Conservation (phyloP, 1,140 invertebrate genomes). For the Drosophila repletoides region DNA sequence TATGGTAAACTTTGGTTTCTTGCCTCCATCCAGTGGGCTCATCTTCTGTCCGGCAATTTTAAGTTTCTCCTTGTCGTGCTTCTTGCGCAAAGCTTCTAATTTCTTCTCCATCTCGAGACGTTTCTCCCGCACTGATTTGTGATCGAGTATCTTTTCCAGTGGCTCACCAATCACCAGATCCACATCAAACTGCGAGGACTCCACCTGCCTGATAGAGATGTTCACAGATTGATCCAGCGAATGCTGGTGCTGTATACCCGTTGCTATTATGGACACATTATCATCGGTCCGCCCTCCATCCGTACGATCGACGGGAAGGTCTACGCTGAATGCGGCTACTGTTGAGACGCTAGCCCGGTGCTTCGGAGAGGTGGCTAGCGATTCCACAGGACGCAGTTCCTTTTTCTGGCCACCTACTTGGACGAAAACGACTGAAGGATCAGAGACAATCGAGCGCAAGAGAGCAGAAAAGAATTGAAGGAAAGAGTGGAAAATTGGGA, state of each 20-base stretch:
- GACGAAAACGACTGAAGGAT: conserved; percentile 81
- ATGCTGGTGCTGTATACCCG: conserved; percentile 75
- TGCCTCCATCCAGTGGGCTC: conserved; percentile 84
- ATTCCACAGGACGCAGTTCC: conserved; percentile 73
- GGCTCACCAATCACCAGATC: conserved; percentile 89
- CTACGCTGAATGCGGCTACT: conserved; percentile 69
- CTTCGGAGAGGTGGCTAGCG: conserved; percentile 81
- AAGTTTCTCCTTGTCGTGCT: conserved; percentile 91
- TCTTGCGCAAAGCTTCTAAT: conserved; percentile 91
- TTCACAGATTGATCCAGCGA: conserved; percentile 70
- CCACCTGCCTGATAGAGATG: conserved; percentile 73
- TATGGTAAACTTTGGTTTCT: conserved; percentile 88
- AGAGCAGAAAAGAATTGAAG: background rate
- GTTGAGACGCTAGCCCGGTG: conserved; percentile 81
- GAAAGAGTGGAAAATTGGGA: background rate
- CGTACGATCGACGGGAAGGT: conserved; percentile 52
- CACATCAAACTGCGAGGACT: conserved; percentile 81
- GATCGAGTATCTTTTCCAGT: conserved; percentile 90
- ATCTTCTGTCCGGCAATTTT: conserved; percentile 85
- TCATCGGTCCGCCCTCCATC: conserved; percentile 47
- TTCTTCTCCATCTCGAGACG: conserved; percentile 93
- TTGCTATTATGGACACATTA: conserved; percentile 31
- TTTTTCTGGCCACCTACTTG: conserved; percentile 82
- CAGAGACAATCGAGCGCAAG: conserved; percentile 52
- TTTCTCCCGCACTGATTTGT: conserved; percentile 92